Percentiles rank a stretch among this genome's conserved stretches.
Conservation (phyloP, 2,888 invertebrate genomes). For the Molorchus minor region DNA sequence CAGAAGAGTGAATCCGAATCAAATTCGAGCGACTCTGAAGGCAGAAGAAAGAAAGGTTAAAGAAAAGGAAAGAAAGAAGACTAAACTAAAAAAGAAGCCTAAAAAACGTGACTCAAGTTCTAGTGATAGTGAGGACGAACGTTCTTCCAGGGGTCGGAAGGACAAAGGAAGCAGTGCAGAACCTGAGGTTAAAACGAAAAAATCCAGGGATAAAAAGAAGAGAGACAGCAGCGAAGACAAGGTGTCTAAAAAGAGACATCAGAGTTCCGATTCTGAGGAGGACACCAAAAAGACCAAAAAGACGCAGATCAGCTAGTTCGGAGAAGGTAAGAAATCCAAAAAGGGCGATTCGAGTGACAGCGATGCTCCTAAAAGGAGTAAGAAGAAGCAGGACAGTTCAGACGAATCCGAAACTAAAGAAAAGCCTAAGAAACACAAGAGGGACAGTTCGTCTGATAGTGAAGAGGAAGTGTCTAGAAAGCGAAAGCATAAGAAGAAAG, state of each 20-base stretch:
- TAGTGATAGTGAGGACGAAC: slow-evolving; percentile 60
- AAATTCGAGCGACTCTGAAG: slow-evolving; percentile 60
- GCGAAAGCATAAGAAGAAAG: slow-evolving; percentile 65
- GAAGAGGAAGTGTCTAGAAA: slow-evolving; percentile 67
- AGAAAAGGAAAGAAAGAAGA: slow-evolving; percentile 54
- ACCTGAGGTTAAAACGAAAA: slow-evolving; percentile 61
- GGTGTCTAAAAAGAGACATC: slow-evolving; percentile 66
- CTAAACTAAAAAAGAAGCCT: slow-evolving; percentile 55
- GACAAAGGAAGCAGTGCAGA: slow-evolving; percentile 64
- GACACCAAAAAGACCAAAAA: slow-evolving; percentile 68
- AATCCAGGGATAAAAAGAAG: slow-evolving; percentile 63
- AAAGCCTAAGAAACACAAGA: slow-evolving; percentile 55
- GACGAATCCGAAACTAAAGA: slow-evolving; percentile 58
- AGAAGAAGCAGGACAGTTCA: slow-evolving; percentile 56
- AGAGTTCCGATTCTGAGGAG: slow-evolving; percentile 69
- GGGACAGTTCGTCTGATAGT: slow-evolving; percentile 61
- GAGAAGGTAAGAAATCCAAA: slow-evolving; percentile 65
- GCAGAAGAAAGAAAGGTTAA: slow-evolving; percentile 56
- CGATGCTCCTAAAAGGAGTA: slow-evolving; percentile 54
- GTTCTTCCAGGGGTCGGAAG: slow-evolving; percentile 61
- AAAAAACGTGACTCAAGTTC: slow-evolving; percentile 65
- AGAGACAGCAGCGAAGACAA: slow-evolving; percentile 65
- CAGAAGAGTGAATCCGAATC: slow-evolving; percentile 59
- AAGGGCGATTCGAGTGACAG: slow-evolving; percentile 59
- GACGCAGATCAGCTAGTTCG: slow-evolving; percentile 57